phyloP scores from a whole-genome alignment of 2,113 vertebrate species.

The Rhinogobius similis region DNA sequence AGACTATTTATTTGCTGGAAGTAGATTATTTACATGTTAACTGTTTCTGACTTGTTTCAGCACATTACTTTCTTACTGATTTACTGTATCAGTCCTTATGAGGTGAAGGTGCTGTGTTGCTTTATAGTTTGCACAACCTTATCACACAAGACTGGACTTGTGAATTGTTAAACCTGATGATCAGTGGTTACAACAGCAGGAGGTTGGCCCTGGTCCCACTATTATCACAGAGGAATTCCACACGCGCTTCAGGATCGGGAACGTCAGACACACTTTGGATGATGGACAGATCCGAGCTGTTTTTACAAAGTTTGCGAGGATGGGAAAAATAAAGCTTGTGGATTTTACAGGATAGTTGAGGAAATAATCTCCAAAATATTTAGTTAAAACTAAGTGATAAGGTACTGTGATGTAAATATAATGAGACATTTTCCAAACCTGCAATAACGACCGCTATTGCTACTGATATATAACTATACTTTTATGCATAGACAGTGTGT shows the following conservation, averaged over 20 bases:
- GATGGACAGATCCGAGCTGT: background rate
- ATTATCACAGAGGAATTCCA: conserved; percentile 54
- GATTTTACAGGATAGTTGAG: no score
- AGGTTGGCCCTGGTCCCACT: conserved; percentile 34
- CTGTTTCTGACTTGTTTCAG: no score
- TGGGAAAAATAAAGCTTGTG: background rate
- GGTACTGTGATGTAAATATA: no score
- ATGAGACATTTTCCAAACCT: no score
- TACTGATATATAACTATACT: no score
- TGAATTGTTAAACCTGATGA: conserved; percentile 19
- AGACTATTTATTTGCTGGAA: no score
- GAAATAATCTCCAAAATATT: no score
- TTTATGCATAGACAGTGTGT: no score
- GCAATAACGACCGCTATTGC: no score
- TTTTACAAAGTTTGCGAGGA: background rate
- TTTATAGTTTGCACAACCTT: conserved; percentile 37
- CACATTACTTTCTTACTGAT: no score
- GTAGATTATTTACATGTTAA: no score
- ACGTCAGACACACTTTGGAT: background rate
- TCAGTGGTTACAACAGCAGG: conserved; percentile 19
- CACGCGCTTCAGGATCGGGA: conserved; percentile 2
- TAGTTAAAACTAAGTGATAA: no score
- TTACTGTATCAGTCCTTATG: background rate
- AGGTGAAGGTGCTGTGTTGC: background rate
- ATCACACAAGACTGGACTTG: conserved; percentile 52